Conservation (phyloP, 2,888 invertebrate species). For the Eristalis pertinax region DNA sequence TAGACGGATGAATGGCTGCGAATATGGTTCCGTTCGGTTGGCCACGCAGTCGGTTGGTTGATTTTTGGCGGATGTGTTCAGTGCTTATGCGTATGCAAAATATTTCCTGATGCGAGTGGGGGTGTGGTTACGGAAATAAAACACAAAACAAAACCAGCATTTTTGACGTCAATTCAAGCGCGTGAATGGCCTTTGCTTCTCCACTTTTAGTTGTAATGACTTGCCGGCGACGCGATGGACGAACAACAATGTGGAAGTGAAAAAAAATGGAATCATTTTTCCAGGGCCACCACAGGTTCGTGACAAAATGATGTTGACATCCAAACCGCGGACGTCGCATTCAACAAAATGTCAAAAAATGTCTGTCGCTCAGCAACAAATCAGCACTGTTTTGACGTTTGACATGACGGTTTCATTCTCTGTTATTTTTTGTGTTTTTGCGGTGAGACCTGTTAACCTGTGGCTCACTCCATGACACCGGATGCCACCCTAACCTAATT, state of each 20-base stretch:
- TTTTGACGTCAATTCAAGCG: slow-evolving; percentile 65
- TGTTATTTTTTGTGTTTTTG: slow-evolving; percentile 10
- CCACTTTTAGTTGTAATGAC: slow-evolving; percentile 16
- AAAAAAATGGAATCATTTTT: slow-evolving; percentile 5
- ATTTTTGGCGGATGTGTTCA: slow-evolving; percentile 63
- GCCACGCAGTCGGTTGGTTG: slow-evolving; percentile 52
- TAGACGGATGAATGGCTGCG: slow-evolving; percentile 58
- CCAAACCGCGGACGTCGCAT: slow-evolving; percentile 59
- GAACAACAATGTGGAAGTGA: not conserved
- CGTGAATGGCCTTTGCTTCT: slow-evolving; percentile 22
- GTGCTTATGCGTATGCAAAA: slow-evolving; percentile 53
- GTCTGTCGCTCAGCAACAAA: slow-evolving; percentile 35
- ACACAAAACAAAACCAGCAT: slow-evolving; percentile 32
- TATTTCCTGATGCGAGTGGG: slow-evolving; percentile 44
- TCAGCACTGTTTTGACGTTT: slow-evolving; percentile 57
- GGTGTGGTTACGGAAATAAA: slow-evolving; percentile 33
- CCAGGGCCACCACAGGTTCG: slow-evolving; percentile 39
- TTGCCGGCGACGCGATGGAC: not conserved
- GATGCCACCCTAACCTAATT: slow-evolving; percentile 46
- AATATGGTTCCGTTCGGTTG: slow-evolving; percentile 23
- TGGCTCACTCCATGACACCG: slow-evolving; percentile 27
- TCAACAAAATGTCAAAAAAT: slow-evolving; percentile 66
- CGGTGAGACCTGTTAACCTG: slow-evolving; percentile 30
- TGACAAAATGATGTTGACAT: slow-evolving; percentile 64
- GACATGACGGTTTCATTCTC: slow-evolving; percentile 32